Evolutionary conservation across 1,140 invertebrate species (phyloP).

Genomic region (Pachyrhynchus sulphureomaculatus): DNA sequence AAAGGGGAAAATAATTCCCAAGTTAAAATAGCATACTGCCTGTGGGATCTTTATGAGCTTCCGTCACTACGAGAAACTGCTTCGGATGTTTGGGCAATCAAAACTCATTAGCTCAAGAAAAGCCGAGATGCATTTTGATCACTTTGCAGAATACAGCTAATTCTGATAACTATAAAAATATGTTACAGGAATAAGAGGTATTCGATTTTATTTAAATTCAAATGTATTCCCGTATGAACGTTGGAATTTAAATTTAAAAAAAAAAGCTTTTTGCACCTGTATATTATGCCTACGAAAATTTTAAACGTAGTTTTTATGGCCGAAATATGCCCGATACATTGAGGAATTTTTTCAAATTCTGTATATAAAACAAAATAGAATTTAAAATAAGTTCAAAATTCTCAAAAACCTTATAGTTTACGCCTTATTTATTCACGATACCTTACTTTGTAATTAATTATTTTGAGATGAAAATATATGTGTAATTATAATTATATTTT

Average conservation of each 20-base stretch:
- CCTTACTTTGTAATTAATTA: no score
- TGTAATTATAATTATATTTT: no score
- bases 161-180: not conserved
- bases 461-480: no score
- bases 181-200: not conserved
- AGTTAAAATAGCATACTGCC: constrained; percentile 21
- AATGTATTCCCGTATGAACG: not conserved
- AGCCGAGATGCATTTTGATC: constrained; percentile 27
- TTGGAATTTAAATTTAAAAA: not conserved
- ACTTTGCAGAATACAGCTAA: constrained; percentile 20
- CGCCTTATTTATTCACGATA: no score
- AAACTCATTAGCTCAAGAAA: constrained; percentile 30
- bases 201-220: not conserved
- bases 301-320: not conserved
- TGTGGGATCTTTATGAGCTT: constrained; percentile 31
- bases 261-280: not conserved
- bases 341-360: not conserved
- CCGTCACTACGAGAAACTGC: constrained; percentile 15
- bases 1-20: constrained; percentile 3
- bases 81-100: constrained; percentile 31
- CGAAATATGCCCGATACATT: not conserved
- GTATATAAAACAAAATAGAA: no score
- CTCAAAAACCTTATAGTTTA: no score
- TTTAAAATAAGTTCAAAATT: no score
- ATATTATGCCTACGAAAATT: not conserved